A percentile compares a stretch with the other conserved stretches of the same genome.
These are phyloP conservation scores for Solea solea DNA, from an alignment of 2,113 vertebrate genomes.

Conservation along the genomic window DNA sequence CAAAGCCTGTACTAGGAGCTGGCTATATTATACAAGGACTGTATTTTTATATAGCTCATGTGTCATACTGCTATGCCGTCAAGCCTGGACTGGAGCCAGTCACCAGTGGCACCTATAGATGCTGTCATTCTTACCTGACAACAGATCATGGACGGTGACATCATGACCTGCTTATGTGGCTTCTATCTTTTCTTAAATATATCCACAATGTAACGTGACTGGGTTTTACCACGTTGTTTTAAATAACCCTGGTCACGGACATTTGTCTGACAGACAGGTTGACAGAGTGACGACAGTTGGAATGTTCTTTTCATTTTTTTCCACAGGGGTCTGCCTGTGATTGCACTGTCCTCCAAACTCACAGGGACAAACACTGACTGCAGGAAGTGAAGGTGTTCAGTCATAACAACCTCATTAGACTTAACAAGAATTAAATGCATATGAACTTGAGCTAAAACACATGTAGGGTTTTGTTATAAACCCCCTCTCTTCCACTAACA, in stretches of 20 bases:
- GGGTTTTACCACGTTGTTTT: background rate
- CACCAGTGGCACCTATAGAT: background rate
- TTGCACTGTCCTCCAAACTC: too few relatives aligned
- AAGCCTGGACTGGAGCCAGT: background rate
- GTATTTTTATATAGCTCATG: background rate
- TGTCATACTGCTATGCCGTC: conserved; percentile 4
- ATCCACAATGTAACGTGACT: conserved; percentile 9
- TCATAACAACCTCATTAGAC: too few relatives aligned
- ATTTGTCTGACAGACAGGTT: background rate
- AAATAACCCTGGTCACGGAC: conserved; percentile 23
- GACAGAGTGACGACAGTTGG: conserved; percentile 28
- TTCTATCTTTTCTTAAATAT: background rate
- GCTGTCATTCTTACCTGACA: conserved; percentile 17
- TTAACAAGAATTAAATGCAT: too few relatives aligned
- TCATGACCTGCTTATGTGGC: conserved; percentile 24
- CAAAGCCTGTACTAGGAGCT: too few relatives aligned
- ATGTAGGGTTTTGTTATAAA: too few relatives aligned
- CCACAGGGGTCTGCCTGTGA: background rate
- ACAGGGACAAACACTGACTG: too few relatives aligned
- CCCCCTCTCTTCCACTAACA: too few relatives aligned
- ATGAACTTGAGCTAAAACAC: too few relatives aligned
- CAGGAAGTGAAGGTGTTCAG: too few relatives aligned
- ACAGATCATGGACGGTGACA: conserved; percentile 21
- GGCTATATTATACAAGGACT: background rate
- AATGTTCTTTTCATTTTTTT: conserved; percentile 26